These are phyloP conservation scores for Zaprionus inermis DNA, from an alignment of 1,140 invertebrate species.

Conservation along the genomic window DNA sequence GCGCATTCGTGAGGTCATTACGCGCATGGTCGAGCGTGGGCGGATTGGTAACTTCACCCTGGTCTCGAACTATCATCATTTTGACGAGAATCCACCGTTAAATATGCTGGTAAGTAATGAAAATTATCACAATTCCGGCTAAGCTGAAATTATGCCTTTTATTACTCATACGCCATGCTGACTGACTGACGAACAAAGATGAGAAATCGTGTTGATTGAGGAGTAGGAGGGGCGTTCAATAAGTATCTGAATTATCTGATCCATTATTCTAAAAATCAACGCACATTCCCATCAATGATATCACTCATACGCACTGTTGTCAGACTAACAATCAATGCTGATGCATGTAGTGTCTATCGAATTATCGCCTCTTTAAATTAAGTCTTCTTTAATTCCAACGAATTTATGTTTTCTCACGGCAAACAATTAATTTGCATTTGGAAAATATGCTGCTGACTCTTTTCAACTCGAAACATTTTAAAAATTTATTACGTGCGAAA, in stretches of 20 bases:
- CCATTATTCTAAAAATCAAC: no score
- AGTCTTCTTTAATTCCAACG: not conserved
- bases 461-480: slow-evolving; percentile 24
- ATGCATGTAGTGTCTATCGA: not conserved
- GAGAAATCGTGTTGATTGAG: no score
- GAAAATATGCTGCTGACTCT: slow-evolving; percentile 1
- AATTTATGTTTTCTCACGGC: slow-evolving; percentile 4
- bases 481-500: slow-evolving; percentile 6
- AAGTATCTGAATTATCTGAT: no score
- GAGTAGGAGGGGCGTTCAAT: no score
- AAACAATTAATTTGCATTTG: slow-evolving; percentile 1
- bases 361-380: not conserved
- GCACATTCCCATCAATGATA: no score
- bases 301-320: not conserved
- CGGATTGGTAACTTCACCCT: slow-evolving; percentile 87
- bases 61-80: slow-evolving; percentile 86
- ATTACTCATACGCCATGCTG: not conserved
- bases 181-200: not conserved
- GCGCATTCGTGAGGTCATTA: slow-evolving; percentile 87
- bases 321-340: not conserved
- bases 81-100: slow-evolving; percentile 86
- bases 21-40: slow-evolving; percentile 87
- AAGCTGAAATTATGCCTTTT: not conserved
- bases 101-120: slow-evolving; percentile 85
- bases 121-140: not conserved